Evolutionary conservation across 2,113 vertebrate genomes (phyloP).

Genomic region (Zingel zingel): DNA sequence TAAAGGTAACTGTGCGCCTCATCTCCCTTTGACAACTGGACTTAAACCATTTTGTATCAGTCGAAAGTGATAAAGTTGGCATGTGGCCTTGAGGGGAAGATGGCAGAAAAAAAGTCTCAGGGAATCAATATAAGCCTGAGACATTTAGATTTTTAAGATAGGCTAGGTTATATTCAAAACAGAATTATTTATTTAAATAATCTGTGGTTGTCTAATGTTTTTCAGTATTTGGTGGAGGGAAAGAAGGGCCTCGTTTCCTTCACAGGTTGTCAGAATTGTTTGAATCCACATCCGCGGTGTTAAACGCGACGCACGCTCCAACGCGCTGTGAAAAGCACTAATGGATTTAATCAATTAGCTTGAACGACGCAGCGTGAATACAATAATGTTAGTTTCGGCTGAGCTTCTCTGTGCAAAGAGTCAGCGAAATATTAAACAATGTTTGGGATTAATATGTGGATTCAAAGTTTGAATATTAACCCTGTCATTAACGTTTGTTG

Average conservation of each 20-base stretch:
- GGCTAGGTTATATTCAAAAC: not conserved
- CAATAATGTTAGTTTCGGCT: constrained; percentile 84
- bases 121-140: not conserved
- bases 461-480: not conserved
- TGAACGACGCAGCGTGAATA: constrained; percentile 83
- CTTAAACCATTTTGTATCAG: not conserved
- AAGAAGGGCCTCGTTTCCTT: not conserved
- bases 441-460: not conserved
- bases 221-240: not conserved
- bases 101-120: not conserved
- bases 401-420: constrained; percentile 26
- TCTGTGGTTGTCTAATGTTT: not conserved
- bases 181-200: not conserved
- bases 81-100: not conserved
- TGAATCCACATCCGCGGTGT: constrained; percentile 83
- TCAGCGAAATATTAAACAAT: constrained; percentile 7
- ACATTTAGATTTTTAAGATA: not conserved
- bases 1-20: constrained; percentile 58
- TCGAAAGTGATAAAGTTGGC: not conserved
- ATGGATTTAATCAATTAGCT: constrained; percentile 84
- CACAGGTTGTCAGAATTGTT: constrained; percentile 60
- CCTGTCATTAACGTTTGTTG: not conserved
- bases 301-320: constrained; percentile 62
- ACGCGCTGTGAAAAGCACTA: constrained; percentile 70
- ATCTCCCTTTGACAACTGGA: constrained; percentile 42